Conservation (phyloP, 2,888 invertebrate species). For the Caenorhabditis plicata region DNA sequence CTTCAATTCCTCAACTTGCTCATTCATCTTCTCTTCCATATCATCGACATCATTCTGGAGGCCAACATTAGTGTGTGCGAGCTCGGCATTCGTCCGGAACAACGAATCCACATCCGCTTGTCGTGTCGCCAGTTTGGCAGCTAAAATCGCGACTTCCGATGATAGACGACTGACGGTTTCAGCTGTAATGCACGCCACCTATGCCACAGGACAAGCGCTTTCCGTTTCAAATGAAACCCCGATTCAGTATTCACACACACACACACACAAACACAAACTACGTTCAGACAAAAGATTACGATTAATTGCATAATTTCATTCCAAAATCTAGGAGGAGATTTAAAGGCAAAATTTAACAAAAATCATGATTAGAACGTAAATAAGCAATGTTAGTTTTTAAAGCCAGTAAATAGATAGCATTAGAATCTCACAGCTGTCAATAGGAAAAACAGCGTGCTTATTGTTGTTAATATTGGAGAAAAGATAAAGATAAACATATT, state of each 20-base stretch:
- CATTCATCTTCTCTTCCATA: constrained; percentile 16
- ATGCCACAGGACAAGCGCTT: constrained; percentile 20
- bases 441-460: too few species aligned
- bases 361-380: too few species aligned
- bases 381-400: too few species aligned
- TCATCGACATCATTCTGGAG: constrained; percentile 58
- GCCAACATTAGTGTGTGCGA: constrained; percentile 58
- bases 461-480: too few species aligned
- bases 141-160: constrained; percentile 60
- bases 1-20: constrained; percentile 6
- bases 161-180: constrained; percentile 41
- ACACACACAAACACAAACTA: not conserved
- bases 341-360: too few species aligned
- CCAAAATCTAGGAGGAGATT: not conserved
- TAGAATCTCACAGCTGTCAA: too few species aligned
- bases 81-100: constrained; percentile 59
- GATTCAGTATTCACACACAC: not conserved
- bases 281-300: not conserved
- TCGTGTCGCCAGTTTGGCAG: constrained; percentile 56
- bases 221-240: not conserved
- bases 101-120: constrained; percentile 60
- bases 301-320: not conserved
- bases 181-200: constrained; percentile 36
- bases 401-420: too few species aligned
- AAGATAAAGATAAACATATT: too few species aligned